Evolutionary conservation across 2,113 vertebrate genomes (phyloP), one percentile per base, ranked within the genome.

Genomic region (Chascanopsetta lugubris): DNA sequence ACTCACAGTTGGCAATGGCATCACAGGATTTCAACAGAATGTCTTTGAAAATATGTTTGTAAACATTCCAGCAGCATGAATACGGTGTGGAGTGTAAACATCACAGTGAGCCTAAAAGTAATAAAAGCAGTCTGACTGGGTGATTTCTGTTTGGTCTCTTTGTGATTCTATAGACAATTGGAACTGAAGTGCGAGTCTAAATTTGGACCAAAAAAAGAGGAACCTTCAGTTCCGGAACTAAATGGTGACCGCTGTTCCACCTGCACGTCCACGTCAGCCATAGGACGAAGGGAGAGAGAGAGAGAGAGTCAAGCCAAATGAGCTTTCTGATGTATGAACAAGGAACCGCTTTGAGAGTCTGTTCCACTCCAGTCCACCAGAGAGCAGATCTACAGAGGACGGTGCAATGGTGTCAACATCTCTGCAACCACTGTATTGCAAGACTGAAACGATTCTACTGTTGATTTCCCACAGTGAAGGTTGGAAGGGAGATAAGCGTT

Each of bases 1-100:
- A 59, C 42, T 38, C 57, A 20, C 36, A 63, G 43, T 86, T 90
- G 83, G 81, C 84, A 87, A 83, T 69, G 61, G 50, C 48, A 51
- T 83, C 36, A 61, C 27, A 61, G 45, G 26, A 60, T 54, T 55
- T 55, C 1, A 70, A 34, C 36, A 61, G 4, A 46, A 60, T 43
- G 18, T 49, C 69, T 43, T 76, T 20, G 24, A 36, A 76, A 62
- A 30, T 11, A 20, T 42, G 32, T 32, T 9, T 84, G 79, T 79
- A 89, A 84, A 79, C 51, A 75, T 55, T 59, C 30, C 45, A 59
- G 22, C 34, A 59, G 46, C 6, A 66, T 75, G 60, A 63, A 47
- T 71, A 68, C 50, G 24, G 42, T 66, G 32, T 53, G 36, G 15
- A 5, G 18, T 76, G 55, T 61, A 65, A 75, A 81, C 51, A 47